Evolutionary conservation across 2,113 vertebrate genomes (phyloP).

Genomic region (Indicator indicator): DNA sequence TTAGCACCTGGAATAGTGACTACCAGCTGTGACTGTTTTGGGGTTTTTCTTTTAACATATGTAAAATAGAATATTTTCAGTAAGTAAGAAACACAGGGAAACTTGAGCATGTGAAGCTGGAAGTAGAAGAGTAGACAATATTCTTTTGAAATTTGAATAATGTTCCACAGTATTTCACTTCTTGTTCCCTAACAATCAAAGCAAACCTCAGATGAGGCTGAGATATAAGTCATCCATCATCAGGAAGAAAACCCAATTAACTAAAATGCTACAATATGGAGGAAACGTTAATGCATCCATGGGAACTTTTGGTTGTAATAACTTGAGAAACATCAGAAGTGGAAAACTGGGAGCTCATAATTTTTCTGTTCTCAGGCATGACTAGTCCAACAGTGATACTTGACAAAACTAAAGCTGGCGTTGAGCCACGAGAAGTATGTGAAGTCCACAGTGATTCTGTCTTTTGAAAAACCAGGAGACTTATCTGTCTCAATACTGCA

Average conservation of each 20-base stretch:
- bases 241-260: background rate
- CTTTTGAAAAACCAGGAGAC: background rate
- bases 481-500: background rate
- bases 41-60: background rate
- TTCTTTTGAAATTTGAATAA: slow-evolving; percentile 6
- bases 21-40: background rate
- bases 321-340: background rate
- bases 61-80: background rate
- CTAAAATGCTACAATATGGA: background rate
- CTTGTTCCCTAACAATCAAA: background rate
- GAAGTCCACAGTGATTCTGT: background rate
- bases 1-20: background rate
- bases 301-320: slow-evolving; percentile 20
- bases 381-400: background rate
- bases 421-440: background rate
- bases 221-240: background rate
- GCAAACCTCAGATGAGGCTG: background rate
- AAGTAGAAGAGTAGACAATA: background rate
- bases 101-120: background rate
- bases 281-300: background rate
- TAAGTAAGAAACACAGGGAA: background rate
- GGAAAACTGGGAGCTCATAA: background rate
- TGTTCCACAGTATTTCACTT: background rate
- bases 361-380: background rate
- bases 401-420: background rate